Evolutionary conservation across 2,113 vertebrate genomes (phyloP).

Genomic region (Pungitius pungitius): DNA sequence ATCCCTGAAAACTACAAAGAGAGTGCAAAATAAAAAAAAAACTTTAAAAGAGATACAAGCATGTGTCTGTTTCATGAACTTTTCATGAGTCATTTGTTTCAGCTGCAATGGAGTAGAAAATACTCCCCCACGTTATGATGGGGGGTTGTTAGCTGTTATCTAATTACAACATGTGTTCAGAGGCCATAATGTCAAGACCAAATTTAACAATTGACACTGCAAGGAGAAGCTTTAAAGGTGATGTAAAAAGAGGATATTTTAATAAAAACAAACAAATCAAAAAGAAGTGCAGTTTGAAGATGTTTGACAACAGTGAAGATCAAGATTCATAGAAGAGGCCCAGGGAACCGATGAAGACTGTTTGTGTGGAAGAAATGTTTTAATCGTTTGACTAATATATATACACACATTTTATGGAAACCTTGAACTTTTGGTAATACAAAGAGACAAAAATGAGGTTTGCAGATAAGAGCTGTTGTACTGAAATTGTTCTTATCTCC

Average conservation of each 20-base stretch:
- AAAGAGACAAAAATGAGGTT: slow-evolving; percentile 10
- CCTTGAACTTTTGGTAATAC: neutral
- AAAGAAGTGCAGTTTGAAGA: neutral
- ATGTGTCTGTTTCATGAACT: neutral
- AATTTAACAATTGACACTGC: neutral
- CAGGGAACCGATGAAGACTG: too few relatives aligned
- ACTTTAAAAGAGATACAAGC: too few relatives aligned
- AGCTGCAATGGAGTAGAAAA: neutral
- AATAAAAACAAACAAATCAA: neutral
- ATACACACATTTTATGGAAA: too few relatives aligned
- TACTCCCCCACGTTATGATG: neutral
- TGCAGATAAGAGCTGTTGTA: slow-evolving; percentile 50
- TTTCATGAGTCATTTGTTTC: neutral
- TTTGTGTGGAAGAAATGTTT: too few relatives aligned
- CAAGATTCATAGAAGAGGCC: too few relatives aligned
- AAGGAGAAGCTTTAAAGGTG: neutral
- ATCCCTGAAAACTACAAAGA: neutral
- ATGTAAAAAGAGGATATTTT: neutral
- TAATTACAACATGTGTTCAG: slow-evolving; percentile 20
- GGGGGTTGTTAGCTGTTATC: slow-evolving; percentile 15
- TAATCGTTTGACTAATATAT: too few relatives aligned
- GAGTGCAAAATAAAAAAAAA: neutral
- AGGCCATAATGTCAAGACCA: neutral
- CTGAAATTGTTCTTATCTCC: slow-evolving; percentile 62
- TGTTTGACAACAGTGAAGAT: slow-evolving; percentile 7